phyloP scores from a whole-genome alignment of 2,888 invertebrate species.

The Dastarcus helophoroides region DNA sequence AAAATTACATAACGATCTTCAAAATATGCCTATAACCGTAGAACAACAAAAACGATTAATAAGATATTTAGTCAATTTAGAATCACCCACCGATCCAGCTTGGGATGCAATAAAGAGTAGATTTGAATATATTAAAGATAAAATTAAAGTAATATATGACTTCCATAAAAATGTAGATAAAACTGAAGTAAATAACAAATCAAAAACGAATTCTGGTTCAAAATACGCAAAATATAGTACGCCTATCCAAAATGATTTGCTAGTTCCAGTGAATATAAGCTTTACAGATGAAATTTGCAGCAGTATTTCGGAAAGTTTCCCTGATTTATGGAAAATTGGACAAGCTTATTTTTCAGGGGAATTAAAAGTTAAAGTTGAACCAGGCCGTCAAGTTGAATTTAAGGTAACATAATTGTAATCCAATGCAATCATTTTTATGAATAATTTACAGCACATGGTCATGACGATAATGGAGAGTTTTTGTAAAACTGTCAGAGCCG shows the following conservation, averaged over 20 bases:
- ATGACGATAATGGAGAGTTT: conserved; percentile 64
- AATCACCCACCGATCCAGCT: conserved; percentile 79
- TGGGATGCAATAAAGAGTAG: conserved; percentile 89
- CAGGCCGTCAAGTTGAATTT: conserved; percentile 16
- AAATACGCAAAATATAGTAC: conserved; percentile 31
- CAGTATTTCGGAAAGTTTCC: conserved; percentile 63
- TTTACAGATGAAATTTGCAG: conserved; percentile 73
- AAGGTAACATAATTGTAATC: conserved; percentile 9
- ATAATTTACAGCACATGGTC: conserved; percentile 56
- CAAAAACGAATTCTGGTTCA: conserved; percentile 22
- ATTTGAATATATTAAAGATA: conserved; percentile 63
- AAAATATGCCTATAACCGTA: conserved; percentile 82
- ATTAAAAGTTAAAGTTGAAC: conserved; percentile 60
- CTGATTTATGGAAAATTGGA: conserved; percentile 92
- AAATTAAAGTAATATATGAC: conserved; percentile 54
- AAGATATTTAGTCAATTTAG: conserved; percentile 66
- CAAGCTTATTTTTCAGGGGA: conserved; percentile 89
- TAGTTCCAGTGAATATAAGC: conserved; percentile 55
- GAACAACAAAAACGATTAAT: conserved; percentile 94
- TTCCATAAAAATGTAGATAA: conserved; percentile 45
- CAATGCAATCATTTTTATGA: background rate
- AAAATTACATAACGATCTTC: conserved; percentile 69
- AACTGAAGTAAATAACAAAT: conserved; percentile 25
- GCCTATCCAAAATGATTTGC: conserved; percentile 22
- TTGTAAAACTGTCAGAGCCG: conserved; percentile 59